Base-by-base conservation (phyloP, 2,113 vertebrate genomes). In the Centrocercus urophasianus region DNA sequence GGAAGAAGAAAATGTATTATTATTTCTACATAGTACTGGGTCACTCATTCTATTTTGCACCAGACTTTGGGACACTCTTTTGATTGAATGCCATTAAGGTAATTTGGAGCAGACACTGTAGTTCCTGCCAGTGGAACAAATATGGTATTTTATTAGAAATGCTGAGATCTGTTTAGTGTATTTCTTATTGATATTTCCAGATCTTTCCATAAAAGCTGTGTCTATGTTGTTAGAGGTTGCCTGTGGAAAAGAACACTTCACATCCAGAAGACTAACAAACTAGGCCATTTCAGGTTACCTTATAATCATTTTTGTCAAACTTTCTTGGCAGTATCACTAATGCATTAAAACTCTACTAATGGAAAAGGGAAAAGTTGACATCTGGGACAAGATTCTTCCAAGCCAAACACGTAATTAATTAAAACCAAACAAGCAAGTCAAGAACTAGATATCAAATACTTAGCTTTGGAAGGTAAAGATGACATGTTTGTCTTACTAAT, bases 181-280 rank as follows among this genome's bases (percentile, higher is more conserved):
- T 96, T 94, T 86, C 67, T 96, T 82, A 91, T 94, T 95, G 90
- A 91, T 91, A 67, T 94, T 97, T 96, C 94, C 92, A 95, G 88
- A 91, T 93, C 60, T 97, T 96, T 96, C 86, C 93, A 74, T 93
- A 84, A 25, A 59, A 64, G 32, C 71, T 57, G 24, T 72, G 86
- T 57, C 83, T 92, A 45, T 76, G 86, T 83, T 96, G 43, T 89
- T 77, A 93, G 75, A 94, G 43, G 72, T 83, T 93, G 84, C 32
- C 52, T 75, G n/a, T 93, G 92, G 95, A 97, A 96, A 97, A 94
- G 90, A 94, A 93, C 60, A 83, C 34, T 93, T 93, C 91, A 96
- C 65, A 71, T 94, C 43, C 90, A 89, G 70, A 93, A 20, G 13
- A 15, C 60, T 86, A 95, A 79, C 32, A 60, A 93, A 80, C 76